Base-by-base conservation (phyloP, 1,140 invertebrate genomes). In the Drosophila gunungcola region DNA sequence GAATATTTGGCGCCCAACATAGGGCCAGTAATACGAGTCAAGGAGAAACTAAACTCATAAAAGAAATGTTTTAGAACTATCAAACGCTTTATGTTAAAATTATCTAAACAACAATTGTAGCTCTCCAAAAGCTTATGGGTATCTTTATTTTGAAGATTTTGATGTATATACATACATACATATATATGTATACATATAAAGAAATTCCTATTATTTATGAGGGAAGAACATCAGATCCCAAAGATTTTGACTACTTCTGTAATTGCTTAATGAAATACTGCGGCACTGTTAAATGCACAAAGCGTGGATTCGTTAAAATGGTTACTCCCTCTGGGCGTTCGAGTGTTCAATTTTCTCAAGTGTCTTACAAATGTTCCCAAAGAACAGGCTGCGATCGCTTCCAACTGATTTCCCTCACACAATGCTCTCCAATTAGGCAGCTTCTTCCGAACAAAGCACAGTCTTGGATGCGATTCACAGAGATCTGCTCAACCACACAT, bases 381-480 rank as follows among this genome's bases (percentile, higher is more conserved):
- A 42, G 53, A 29, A 41, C 42, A 43, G 27, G 39, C 21, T 55
- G 13, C 38, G 54, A 36, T 46, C 32, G 32, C n/a, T 62, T 73
- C 38, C 72, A 74, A 36, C 69, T 74, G 57, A 74, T 55, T 73
- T 61, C 57, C 21, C 38, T 25, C 5, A 34, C 43, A 74, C 57
- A 73, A 74, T 63, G 45, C 36, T 36, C 57, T 62, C 57, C 58
- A 74, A 73, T 74, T 62, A 73, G 68, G 45, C 32, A 13, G 13
- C 25, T 38, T 42, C 13, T 16, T 36, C 5, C 4, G 60, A 65
- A 65, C 63, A 65, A 41, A 65, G 43, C 34, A 27, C 41, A 42
- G 25, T 9, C 16, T 25, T 32, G 49, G 27, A 42, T 56, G 41
- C 36, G 39, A 41, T 16, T 54, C 9, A 16, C 53, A 13, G 46